Base-by-base conservation (phyloP, 2,113 vertebrate species). In the Talpa occidentalis region DNA sequence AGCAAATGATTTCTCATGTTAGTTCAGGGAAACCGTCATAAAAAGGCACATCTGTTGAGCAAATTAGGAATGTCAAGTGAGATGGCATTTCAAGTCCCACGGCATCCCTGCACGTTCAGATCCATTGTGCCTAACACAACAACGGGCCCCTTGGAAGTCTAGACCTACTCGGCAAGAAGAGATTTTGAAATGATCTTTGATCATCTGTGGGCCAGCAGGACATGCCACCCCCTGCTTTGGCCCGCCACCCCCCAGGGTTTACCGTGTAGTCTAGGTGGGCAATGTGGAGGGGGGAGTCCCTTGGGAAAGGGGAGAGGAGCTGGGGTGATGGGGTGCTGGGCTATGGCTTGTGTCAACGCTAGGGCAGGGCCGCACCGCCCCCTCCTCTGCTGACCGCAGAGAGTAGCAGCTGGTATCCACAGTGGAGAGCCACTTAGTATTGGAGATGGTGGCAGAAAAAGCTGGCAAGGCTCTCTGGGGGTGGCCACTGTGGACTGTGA, bases 41-140 rank as follows among this genome's bases (percentile, higher is more conserved):
- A 80, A 86, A 83, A 86, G 28, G 5, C 59, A 74, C 35, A 93
- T 62, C 70, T 94, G 72, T 56, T 85, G 40, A 90, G 67, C 32
- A 88, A 80, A n/a, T 88, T 67, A 49, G 5, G 24, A 49, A 54
- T 12, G 14, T 69, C 67, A 69, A 26, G 67, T 52, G 16, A 52
- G 49, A 52, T 17, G 49, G 12, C 47, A 62, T 78, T 94, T 69
- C n/a, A 91, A 72, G 30, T 22, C 12, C 64, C 78, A 40, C 3
- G 12, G 52, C 40, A 70, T 9, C 24, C 14, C 26, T 49, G 3
- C 5, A 56, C 21, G 19, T 77, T 79, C 73, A 66, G 37, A n/a
- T 60, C 60, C 42, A 56, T 37, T 54, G 56, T 26, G 47, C 47
- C 11, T 8, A 8, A n/a, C 16, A 40, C 17, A 10, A 11, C 28